Base-by-base conservation (phyloP, 2,888 invertebrate genomes). In the Patella depressa region DNA sequence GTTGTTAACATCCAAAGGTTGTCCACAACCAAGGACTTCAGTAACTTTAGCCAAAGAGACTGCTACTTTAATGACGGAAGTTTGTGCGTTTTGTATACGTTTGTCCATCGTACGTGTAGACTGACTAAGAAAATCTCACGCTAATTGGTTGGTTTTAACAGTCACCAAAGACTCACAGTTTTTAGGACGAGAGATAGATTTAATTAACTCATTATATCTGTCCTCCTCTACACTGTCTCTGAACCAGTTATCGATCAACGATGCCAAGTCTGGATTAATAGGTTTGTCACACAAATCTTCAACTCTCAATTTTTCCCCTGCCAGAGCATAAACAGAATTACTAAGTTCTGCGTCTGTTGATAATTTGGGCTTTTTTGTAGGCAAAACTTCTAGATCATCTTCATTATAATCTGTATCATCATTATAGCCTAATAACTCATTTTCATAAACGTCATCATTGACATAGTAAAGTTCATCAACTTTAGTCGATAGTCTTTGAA, bases 121-220 rank as follows among this genome's bases (percentile, higher is more conserved):
- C 7, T n/a, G 59, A 5, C n/a, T 15, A 15, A 59, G n/a, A 59
- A 59, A 59, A n/a, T 59, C 59, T 15, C 59, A 59, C 15, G 12
- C 59, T n/a, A 59, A n/a, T 59, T 59, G 59, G n/a, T 7, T 59
- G 59, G 59, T 59, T 59, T 59, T 59, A n/a, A 59, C n/a, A 59
- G 15, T 59, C 14, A 59, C 59, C 12, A 59, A n/a, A 14, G 59
- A 59, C 29, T n/a, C n/a, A n/a, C n/a, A n/a, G n/a, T n/a, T n/a
- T n/a, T n/a, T n/a, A n/a, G n/a, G n/a, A n/a, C n/a, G n/a, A n/a
- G n/a, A n/a, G n/a, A n/a, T n/a, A n/a, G n/a, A n/a, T n/a, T n/a
- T n/a, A n/a, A n/a, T n/a, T n/a, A n/a, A n/a, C n/a, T n/a, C n/a
- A n/a, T n/a, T n/a, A n/a, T n/a, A n/a, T n/a, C n/a, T n/a, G n/a